A percentile compares a stretch with the other conserved stretches of the same genome.
phyloP scores from a whole-genome alignment of 2,113 vertebrate genomes.

The Tursiops truncatus region DNA sequence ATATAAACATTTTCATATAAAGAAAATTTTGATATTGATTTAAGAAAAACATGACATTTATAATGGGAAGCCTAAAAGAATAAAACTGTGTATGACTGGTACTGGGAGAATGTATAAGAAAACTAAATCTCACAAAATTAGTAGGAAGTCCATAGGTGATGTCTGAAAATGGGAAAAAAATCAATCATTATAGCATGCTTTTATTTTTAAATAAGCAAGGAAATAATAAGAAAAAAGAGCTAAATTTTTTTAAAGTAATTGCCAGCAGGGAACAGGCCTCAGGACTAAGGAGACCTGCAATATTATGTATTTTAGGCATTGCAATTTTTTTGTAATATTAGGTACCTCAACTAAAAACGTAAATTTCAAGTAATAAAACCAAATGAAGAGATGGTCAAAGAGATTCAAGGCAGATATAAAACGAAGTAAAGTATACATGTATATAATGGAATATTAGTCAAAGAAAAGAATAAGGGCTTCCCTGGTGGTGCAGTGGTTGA shows the following conservation, averaged over 20 bases:
- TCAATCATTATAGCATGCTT: neutral
- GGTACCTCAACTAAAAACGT: neutral
- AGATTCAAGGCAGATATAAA: slow-evolving; percentile 4
- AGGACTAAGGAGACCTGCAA: neutral
- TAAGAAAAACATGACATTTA: neutral
- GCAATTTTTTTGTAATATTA: neutral
- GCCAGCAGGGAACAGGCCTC: neutral
- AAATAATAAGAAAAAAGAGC: neutral
- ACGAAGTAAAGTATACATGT: neutral
- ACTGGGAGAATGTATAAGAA: neutral
- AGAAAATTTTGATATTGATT: neutral
- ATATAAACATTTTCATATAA: neutral
- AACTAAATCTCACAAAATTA: neutral
- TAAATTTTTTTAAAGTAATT: neutral
- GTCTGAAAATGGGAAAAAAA: neutral
- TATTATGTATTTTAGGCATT: neutral
- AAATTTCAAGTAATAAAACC: slow-evolving; percentile 13
- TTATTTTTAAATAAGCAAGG: neutral
- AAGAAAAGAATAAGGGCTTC: neutral
- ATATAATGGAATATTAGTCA: neutral
- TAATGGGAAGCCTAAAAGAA: neutral
- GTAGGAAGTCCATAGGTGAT: neutral
- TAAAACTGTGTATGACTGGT: neutral
- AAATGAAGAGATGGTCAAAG: neutral
- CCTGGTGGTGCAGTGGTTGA: no score